Evolutionary conservation across 2,113 vertebrate genomes (phyloP).

Genomic region (Uria lomvia): DNA sequence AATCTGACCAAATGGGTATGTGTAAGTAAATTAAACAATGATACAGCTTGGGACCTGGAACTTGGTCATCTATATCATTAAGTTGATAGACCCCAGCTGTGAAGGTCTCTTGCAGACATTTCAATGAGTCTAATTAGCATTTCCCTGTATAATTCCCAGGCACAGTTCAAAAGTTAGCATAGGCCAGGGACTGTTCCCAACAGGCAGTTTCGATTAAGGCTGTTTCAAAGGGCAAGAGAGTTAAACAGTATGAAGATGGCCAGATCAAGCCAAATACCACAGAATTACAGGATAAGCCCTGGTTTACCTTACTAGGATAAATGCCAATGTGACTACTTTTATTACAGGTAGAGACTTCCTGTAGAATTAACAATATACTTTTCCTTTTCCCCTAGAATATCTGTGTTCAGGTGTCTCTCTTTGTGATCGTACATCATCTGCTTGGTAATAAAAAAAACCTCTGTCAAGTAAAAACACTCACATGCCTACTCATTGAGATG

Average conservation of each 20-base stretch:
- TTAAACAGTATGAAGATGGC: background rate
- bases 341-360: background rate
- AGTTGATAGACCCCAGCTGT: background rate
- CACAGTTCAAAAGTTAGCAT: background rate
- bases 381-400: background rate
- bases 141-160: background rate
- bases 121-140: background rate
- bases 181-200: background rate
- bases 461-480: background rate
- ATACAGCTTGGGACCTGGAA: background rate
- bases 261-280: background rate
- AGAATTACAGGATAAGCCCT: background rate
- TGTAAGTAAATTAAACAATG: slow-evolving; percentile 7
- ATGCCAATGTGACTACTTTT: background rate
- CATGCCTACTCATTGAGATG: background rate
- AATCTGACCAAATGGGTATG: slow-evolving; percentile 20
- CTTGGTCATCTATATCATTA: background rate
- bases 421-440: background rate
- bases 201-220: background rate
- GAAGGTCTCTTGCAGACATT: slow-evolving; percentile 7
- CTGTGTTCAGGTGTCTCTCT: background rate
- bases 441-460: background rate
- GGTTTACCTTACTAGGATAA: background rate
- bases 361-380: background rate
- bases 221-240: background rate